phyloP scores from a whole-genome alignment of 2,113 vertebrate genomes.

The Saguinus imperator region DNA sequence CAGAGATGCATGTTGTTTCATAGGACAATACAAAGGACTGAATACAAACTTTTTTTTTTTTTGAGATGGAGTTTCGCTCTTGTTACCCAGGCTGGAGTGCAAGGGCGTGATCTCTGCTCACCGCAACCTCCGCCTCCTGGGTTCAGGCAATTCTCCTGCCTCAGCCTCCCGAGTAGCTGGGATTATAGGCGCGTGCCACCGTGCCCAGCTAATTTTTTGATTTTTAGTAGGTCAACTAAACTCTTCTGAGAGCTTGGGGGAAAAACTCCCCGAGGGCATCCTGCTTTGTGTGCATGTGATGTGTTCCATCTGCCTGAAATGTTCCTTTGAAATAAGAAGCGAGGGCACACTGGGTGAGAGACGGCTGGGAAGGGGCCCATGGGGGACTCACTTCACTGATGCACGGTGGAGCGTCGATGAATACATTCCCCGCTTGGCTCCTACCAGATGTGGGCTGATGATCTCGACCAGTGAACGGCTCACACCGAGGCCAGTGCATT shows the following conservation, averaged over 20 bases:
- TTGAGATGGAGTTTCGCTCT: no score
- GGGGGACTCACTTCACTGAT: not conserved
- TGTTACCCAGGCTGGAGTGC: no score
- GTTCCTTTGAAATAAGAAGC: not conserved
- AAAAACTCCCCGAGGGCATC: not conserved
- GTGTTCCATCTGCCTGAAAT: not conserved
- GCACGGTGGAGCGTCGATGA: not conserved
- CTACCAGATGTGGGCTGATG: no score
- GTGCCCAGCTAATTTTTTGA: no score
- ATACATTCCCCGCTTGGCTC: rapidly evolving
- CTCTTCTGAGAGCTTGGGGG: not conserved
- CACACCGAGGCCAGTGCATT: rapidly evolving
- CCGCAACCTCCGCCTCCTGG: no score
- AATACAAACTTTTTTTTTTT: not conserved
- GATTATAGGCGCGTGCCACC: no score
- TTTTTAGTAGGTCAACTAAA: not conserved
- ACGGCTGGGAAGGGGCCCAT: not conserved
- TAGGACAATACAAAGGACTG: not conserved
- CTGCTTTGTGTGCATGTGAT: not conserved
- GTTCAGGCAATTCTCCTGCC: no score
- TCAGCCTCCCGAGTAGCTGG: no score
- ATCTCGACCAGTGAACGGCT: not conserved
- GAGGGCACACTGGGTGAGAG: not conserved
- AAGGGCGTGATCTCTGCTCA: no score
- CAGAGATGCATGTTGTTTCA: not conserved